A percentile compares a stretch with the other conserved stretches of the same genome.
Conservation (phyloP, 1,140 invertebrate genomes). For the Ceratosolen solmsi region DNA sequence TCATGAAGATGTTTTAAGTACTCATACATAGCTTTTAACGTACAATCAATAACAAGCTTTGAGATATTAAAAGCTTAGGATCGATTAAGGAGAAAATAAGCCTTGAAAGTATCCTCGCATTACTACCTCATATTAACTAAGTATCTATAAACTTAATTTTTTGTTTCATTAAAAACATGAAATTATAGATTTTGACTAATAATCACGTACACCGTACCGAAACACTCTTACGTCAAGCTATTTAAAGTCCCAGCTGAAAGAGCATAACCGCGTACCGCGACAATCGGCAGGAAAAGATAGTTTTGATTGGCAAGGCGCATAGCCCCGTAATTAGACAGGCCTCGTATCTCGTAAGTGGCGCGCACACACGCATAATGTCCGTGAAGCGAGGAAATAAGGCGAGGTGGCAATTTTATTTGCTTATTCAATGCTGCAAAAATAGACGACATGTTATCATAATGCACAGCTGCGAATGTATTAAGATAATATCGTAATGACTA, state of each 20-base stretch:
- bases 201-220: no score
- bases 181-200: background rate
- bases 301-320: background rate
- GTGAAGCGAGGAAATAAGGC: slow-evolving; percentile 15
- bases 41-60: background rate
- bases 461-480: no score
- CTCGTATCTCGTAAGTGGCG: slow-evolving; percentile 69
- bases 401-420: slow-evolving; percentile 20
- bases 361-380: background rate
- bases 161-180: background rate
- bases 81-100: background rate
- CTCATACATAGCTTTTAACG: background rate
- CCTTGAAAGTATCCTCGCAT: background rate
- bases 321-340: slow-evolving; percentile 72
- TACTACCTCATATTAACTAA: no score
- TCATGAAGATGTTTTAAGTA: background rate
- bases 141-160: background rate
- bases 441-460: background rate
- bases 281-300: slow-evolving; percentile 12
- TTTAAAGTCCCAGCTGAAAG: background rate
- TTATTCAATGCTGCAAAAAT: background rate
- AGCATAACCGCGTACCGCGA: background rate
- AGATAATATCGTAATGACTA: slow-evolving; percentile 66
- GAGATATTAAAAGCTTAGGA: background rate
- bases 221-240: background rate